Conservation (phyloP, 2,888 invertebrate genomes). For the Buathra laborator region DNA sequence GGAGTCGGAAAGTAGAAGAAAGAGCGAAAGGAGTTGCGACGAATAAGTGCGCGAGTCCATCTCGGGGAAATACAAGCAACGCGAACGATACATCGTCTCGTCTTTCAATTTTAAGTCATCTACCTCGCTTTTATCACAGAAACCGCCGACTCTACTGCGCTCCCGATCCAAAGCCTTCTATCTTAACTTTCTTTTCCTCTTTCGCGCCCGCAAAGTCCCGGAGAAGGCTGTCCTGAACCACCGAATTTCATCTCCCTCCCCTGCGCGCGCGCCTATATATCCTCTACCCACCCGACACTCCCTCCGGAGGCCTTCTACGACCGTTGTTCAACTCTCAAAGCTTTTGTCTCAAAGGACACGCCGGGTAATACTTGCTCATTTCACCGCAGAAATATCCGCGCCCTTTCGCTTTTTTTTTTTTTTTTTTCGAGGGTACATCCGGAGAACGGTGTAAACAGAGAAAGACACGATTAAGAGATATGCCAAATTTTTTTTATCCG, state of each 20-base stretch:
- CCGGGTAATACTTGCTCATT: constrained; percentile 80
- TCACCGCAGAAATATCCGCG: constrained; percentile 71
- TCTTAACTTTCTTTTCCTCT: constrained; percentile 58
- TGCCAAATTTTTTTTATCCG: background rate
- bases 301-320: constrained; percentile 61
- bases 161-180: constrained; percentile 39
- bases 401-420: constrained; percentile 71
- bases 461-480: background rate
- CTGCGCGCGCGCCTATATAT: background rate
- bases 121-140: constrained; percentile 69
- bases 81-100: constrained; percentile 75
- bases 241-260: constrained; percentile 30
- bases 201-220: constrained; percentile 50
- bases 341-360: constrained; percentile 83
- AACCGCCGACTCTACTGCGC: constrained; percentile 37
- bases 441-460: constrained; percentile 17
- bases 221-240: constrained; percentile 46
- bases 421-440: constrained; percentile 69
- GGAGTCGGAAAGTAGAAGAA: constrained; percentile 40
- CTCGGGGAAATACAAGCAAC: constrained; percentile 70
- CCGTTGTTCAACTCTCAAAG: constrained; percentile 69
- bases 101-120: constrained; percentile 64
- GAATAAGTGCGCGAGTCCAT: constrained; percentile 78
- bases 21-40: constrained; percentile 52
- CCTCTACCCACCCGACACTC: constrained; percentile 46